Evolutionary conservation across 2,797 vertebrate species (phyloP).

Genomic region (Trachops cirrhosus): DNA sequence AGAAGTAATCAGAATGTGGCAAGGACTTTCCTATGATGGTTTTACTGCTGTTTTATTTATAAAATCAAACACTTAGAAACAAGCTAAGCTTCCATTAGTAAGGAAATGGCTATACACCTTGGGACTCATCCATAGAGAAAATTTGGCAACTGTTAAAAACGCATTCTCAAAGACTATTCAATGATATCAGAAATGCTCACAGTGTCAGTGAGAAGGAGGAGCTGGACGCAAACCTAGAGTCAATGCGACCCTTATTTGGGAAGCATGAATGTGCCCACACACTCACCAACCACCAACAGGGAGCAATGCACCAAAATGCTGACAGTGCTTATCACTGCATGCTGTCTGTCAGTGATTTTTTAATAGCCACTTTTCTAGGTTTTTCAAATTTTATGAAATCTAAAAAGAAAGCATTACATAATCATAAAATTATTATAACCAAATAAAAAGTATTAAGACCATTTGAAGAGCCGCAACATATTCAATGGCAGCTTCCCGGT

Average conservation of each 20-base stretch:
- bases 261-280: not conserved
- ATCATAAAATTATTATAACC: not conserved
- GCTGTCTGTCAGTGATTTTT: not conserved
- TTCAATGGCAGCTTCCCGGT: not conserved
- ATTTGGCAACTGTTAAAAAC: not conserved
- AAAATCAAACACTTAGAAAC: not conserved
- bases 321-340: not conserved
- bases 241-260: not conserved
- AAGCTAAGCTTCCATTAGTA: not conserved
- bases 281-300: not conserved
- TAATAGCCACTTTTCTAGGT: not conserved
- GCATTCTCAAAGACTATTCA: not conserved
- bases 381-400: not conserved
- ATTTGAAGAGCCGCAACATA: not conserved
- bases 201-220: not conserved
- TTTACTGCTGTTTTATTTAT: not conserved
- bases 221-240: not conserved
- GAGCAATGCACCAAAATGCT: not conserved
- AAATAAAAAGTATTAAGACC: not conserved
- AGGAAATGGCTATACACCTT: not conserved
- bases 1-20: not conserved
- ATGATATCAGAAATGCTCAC: not conserved
- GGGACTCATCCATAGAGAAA: not conserved
- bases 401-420: not conserved
- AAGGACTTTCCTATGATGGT: not conserved